Evolutionary conservation across 2,113 vertebrate species (phyloP).

Genomic region (Cyanoramphus novaezelandiae): DNA sequence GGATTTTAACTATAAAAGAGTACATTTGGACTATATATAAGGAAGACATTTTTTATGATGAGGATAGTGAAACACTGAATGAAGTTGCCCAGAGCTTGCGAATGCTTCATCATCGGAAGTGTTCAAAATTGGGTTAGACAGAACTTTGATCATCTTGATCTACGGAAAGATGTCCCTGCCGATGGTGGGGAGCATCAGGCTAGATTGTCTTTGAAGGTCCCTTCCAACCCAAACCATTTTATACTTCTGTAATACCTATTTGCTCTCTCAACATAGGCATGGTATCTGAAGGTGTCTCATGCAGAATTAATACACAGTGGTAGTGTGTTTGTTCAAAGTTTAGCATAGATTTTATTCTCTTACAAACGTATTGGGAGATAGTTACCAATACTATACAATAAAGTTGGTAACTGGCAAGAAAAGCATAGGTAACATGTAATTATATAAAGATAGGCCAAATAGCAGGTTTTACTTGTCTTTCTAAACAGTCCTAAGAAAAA

Average conservation of each 20-base stretch:
- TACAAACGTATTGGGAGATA: neutral
- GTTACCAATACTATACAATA: neutral
- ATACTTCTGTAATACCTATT: neutral
- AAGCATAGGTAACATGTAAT: neutral
- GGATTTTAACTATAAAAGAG: neutral
- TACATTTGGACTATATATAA: neutral
- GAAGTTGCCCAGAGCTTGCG: neutral
- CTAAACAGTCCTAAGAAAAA: neutral
- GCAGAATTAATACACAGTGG: neutral
- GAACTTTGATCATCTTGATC: neutral
- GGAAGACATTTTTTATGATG: fast-evolving
- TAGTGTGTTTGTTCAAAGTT: neutral
- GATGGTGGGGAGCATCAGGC: fast-evolving
- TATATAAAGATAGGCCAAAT: neutral
- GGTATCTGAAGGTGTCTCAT: neutral
- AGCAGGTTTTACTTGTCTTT: neutral
- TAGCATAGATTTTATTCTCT: neutral
- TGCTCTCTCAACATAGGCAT: neutral
- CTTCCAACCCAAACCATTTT: neutral
- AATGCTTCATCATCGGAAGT: neutral
- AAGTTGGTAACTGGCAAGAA: neutral
- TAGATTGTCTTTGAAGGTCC: neutral
- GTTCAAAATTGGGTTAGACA: neutral
- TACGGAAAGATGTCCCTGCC: neutral
- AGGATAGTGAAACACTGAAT: neutral